Evolutionary conservation across 2,888 invertebrate species (phyloP).

Genomic region (Catotricha subobsoleta): DNA sequence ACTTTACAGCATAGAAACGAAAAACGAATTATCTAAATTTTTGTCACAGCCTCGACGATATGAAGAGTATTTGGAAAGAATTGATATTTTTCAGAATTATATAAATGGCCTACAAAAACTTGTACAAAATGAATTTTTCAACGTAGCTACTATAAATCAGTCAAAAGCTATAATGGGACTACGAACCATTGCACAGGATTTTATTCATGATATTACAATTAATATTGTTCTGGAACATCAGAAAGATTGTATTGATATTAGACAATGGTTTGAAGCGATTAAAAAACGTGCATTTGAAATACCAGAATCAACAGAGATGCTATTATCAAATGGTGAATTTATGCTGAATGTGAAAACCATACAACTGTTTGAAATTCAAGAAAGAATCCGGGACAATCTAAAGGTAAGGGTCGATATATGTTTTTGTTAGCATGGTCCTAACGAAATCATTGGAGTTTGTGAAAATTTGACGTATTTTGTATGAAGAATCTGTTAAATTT

Average conservation of each 20-base stretch:
- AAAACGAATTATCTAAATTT: slow-evolving; percentile 30
- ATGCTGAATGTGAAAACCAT: slow-evolving; percentile 61
- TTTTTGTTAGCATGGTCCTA: no score
- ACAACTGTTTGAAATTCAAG: slow-evolving; percentile 47
- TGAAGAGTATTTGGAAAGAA: slow-evolving; percentile 40
- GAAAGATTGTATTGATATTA: slow-evolving; percentile 47
- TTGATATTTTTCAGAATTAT: slow-evolving; percentile 39
- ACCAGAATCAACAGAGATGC: slow-evolving; percentile 61
- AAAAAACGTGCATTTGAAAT: slow-evolving; percentile 46
- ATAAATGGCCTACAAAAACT: slow-evolving; percentile 41
- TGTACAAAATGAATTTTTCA: slow-evolving; percentile 48
- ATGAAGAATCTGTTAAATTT: no score
- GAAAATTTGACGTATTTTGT: neutral
- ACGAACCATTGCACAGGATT: slow-evolving; percentile 36
- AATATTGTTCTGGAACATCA: slow-evolving; percentile 46
- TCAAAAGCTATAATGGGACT: slow-evolving; percentile 42
- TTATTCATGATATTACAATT: slow-evolving; percentile 41
- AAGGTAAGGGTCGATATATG: neutral
- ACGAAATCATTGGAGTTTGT: neutral
- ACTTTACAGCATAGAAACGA: slow-evolving; percentile 35
- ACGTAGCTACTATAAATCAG: slow-evolving; percentile 43
- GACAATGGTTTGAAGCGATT: slow-evolving; percentile 52
- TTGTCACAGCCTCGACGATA: slow-evolving; percentile 36
- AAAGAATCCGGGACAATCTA: slow-evolving; percentile 49
- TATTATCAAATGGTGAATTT: slow-evolving; percentile 63